Conservation (phyloP, 2,797 vertebrate genomes). For the Sus cebifrons region DNA sequence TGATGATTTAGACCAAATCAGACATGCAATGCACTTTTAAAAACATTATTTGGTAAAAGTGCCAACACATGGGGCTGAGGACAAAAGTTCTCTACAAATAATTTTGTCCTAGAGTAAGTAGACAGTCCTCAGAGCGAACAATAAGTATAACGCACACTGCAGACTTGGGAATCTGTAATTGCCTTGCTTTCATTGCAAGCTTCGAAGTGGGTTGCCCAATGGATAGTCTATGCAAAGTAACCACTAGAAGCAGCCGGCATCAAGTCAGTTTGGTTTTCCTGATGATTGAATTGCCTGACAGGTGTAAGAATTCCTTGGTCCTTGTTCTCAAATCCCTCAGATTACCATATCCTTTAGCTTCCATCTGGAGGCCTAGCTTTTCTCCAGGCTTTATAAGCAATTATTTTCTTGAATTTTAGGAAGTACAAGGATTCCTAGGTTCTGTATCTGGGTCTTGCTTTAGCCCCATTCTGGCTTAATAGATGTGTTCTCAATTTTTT, state of each 20-base stretch:
- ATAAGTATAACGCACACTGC: neutral
- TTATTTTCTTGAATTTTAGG: slow-evolving; percentile 27
- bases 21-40: neutral
- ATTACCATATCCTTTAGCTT: neutral
- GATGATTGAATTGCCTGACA: neutral
- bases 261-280: neutral
- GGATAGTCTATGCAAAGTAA: neutral
- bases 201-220: neutral
- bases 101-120: neutral
- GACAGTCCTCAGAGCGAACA: neutral
- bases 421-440: neutral
- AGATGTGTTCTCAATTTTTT: neutral
- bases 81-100: neutral
- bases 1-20: neutral
- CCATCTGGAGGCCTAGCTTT: neutral
- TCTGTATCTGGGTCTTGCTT: neutral
- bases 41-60: neutral
- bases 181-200: neutral
- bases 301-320: neutral
- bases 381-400: neutral
- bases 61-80: neutral
- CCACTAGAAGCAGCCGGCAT: neutral
- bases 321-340: neutral
- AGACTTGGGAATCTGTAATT: neutral
- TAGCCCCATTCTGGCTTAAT: neutral